Evolutionary conservation across 1,140 invertebrate species (phyloP).

Genomic region (Meloidogyne exigua): DNA sequence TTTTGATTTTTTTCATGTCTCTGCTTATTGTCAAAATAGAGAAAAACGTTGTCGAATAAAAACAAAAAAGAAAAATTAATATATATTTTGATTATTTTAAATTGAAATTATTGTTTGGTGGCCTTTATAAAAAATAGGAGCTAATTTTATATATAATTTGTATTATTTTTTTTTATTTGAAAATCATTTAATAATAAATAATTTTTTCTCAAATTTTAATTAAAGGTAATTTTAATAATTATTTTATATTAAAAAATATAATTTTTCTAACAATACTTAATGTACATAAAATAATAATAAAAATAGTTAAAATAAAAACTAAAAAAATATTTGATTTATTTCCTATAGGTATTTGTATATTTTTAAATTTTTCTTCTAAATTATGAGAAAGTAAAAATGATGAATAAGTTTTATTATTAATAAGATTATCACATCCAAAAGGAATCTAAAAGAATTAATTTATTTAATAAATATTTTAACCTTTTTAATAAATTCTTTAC

Average conservation of each 20-base stretch:
- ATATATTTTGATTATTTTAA: background rate
- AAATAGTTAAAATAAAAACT: background rate
- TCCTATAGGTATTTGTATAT: background rate
- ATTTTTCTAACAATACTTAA: background rate
- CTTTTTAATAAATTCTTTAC: background rate
- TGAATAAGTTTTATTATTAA: background rate
- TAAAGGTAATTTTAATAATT: no score
- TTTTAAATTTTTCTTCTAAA: background rate
- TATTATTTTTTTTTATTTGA: background rate
- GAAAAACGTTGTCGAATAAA: conserved; percentile 26
- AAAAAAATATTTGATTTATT: conserved; percentile 1
- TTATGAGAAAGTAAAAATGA: background rate
- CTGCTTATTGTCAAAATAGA: conserved; percentile 45
- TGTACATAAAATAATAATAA: background rate
- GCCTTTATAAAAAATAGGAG: background rate
- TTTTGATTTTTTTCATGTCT: conserved; percentile 52
- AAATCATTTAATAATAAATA: background rate
- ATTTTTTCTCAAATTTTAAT: no score
- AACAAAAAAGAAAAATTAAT: conserved; percentile 6
- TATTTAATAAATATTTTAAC: background rate
- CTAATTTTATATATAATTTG: background rate
- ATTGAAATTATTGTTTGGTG: background rate
- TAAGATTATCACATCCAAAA: background rate
- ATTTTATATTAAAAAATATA: background rate
- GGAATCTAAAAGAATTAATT: background rate